phyloP scores from a whole-genome alignment of 2,113 vertebrate genomes.

The Rhegmatorhina hoffmannsi region DNA sequence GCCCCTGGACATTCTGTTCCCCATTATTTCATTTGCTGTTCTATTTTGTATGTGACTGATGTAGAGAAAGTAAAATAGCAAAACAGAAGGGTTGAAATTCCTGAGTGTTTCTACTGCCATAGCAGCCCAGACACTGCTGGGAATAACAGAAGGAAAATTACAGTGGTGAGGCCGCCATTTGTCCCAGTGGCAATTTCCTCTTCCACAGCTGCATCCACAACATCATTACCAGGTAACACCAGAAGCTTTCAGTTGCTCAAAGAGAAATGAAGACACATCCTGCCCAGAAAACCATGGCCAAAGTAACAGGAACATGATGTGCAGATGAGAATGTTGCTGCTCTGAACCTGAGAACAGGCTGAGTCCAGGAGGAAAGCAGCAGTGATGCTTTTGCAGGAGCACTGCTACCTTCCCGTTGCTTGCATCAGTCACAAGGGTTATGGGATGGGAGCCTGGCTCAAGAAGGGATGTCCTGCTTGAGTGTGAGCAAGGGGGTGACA shows the following conservation, averaged over 20 bases:
- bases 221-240: not conserved
- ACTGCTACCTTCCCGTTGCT: not conserved
- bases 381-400: not conserved
- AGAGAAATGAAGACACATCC: not conserved
- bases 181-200: not conserved
- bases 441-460: not conserved
- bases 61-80: not conserved
- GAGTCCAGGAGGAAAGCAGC: not conserved
- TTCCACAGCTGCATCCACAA: not conserved
- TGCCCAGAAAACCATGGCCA: not conserved
- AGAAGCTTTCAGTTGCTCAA: not conserved
- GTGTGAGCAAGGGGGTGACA: not conserved
- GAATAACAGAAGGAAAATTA: not conserved
- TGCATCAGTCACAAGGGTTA: not conserved
- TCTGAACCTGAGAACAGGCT: not conserved
- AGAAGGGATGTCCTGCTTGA: not conserved
- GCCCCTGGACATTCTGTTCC: not conserved
- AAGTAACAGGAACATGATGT: not conserved
- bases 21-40: not conserved
- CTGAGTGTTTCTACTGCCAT: not conserved
- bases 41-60: not conserved
- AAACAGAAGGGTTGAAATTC: not conserved
- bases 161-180: not conserved
- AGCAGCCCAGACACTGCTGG: not conserved
- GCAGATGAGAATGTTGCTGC: not conserved